phyloP scores from a whole-genome alignment of 2,113 vertebrate species.

The Nycticebus coucang region DNA sequence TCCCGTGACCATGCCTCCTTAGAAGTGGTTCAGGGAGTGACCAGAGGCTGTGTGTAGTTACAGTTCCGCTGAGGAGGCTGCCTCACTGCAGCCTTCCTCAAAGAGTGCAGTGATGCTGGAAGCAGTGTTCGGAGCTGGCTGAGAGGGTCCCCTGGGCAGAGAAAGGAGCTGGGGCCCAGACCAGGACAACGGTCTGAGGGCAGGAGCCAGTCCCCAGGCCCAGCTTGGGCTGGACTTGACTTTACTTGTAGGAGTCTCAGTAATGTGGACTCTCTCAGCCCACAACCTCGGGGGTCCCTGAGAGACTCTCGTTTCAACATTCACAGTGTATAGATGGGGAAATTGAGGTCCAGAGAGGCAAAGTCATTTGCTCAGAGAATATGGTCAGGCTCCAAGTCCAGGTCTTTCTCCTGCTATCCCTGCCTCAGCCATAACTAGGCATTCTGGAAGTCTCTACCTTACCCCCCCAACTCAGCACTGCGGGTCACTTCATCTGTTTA shows the following conservation, averaged over 20 bases:
- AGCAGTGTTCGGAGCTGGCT: background rate
- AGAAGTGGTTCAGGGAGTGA: background rate
- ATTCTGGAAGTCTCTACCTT: background rate
- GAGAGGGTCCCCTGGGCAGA: accelerated
- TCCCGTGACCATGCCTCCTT: background rate
- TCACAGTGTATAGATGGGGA: background rate
- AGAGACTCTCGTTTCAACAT: background rate
- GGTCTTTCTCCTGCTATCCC: background rate
- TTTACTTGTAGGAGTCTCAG: too few relatives aligned
- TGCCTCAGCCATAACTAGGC: background rate
- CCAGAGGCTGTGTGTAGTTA: accelerated
- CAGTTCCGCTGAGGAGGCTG: background rate
- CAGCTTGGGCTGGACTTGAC: background rate
- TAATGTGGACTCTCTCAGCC: background rate
- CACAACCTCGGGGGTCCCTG: background rate
- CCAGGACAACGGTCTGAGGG: background rate
- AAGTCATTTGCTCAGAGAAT: background rate
- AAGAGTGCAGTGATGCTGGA: too few relatives aligned
- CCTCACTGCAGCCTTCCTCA: accelerated
- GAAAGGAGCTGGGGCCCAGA: too few relatives aligned
- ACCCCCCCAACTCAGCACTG: background rate
- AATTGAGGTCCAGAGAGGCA: background rate
- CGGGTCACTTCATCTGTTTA: accelerated
- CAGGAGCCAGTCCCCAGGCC: background rate
- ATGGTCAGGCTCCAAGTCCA: background rate